Evolutionary conservation across 2,888 invertebrate species (phyloP), one percentile per base, ranked within the genome.

Genomic region (Troides aeacus): DNA sequence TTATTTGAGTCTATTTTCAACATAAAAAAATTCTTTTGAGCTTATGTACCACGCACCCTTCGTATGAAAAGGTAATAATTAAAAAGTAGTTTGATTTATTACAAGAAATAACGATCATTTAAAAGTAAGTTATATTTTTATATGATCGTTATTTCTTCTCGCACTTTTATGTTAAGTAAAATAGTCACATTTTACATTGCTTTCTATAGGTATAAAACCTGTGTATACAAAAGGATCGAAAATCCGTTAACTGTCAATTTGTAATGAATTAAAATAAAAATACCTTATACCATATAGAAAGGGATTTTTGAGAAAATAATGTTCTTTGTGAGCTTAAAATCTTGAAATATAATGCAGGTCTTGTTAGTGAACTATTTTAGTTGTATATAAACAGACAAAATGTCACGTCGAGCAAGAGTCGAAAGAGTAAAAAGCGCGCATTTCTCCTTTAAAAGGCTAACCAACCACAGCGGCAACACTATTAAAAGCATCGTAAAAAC

Each of bases 401-500:
- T 53, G 6, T 66, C 36, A 21, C 58, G 36, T 21, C 30, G 46
- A 58, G 50, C 50, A 50, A 66, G 39, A 66, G 18, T 39, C 8
- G 18, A 59, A 60, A 60, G 18, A n/a, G 57, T 50, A 71, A 74
- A 73, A 66, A 70, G 71, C 69, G 66, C 69, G 72, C 74, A 15
- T 42, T 72, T 71, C 74, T 75, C 77, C 74, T 73, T 62, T 57
- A 74, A 75, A 74, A 76, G 75, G 72, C 75, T 74, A 76, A 78
- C 80, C 78, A 83, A 84, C 84, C 84, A 82, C 78, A 76, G 77
- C 77, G 73, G 64, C 79, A 81, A 80, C 83, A 86, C 86, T 86
- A 85, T 87, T 87, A 87, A 84, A 83, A 81, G 78, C 79, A 72
- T 81, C 86, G 80, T 89, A 86, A 89, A 87, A 86, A 81, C 78